phyloP scores from a whole-genome alignment of 1,140 invertebrate genomes.

The Drosophila tsacasi region DNA sequence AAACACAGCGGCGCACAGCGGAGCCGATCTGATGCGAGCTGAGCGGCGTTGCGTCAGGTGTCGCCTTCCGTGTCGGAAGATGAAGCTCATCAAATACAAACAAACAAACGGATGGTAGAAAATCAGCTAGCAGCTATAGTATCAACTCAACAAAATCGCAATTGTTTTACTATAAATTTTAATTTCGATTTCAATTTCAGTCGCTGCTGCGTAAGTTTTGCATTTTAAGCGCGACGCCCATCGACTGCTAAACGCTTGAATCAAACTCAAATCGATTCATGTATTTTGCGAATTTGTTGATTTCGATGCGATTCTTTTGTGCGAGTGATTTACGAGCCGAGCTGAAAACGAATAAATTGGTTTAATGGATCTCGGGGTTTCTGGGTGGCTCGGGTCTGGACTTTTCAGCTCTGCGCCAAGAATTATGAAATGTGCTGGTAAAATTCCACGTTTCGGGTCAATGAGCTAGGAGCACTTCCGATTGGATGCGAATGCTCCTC shows the following conservation, averaged over 20 bases:
- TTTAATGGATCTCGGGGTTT: constrained; percentile 41
- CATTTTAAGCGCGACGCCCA: constrained; percentile 54
- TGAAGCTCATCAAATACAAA: constrained; percentile 47
- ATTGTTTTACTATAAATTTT: constrained; percentile 42
- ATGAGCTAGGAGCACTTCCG: constrained; percentile 66
- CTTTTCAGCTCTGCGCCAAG: constrained; percentile 9
- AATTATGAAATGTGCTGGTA: constrained; percentile 35
- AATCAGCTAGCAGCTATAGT: constrained; percentile 17
- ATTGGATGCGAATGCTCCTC: constrained; percentile 38
- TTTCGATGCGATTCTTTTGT: constrained; percentile 26
- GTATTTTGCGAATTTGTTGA: constrained; percentile 19
- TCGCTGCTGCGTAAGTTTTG: constrained; percentile 49
- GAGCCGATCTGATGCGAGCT: constrained; percentile 6
- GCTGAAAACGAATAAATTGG: constrained; percentile 22
- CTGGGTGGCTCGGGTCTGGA: constrained; percentile 34
- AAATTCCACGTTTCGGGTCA: constrained; percentile 51
- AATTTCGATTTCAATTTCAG: constrained; percentile 51
- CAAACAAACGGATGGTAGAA: constrained; percentile 24
- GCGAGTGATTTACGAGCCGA: constrained; percentile 40
- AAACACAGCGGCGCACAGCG: background rate
- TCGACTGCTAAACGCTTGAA: constrained; percentile 33
- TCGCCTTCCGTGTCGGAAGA: constrained; percentile 76
- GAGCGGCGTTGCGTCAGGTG: constrained; percentile 32
- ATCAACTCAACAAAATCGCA: constrained; percentile 37
- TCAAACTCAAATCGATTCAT: constrained; percentile 32